Base-by-base conservation (phyloP, 2,797 vertebrate species). In the Cyclura pinguis region DNA sequence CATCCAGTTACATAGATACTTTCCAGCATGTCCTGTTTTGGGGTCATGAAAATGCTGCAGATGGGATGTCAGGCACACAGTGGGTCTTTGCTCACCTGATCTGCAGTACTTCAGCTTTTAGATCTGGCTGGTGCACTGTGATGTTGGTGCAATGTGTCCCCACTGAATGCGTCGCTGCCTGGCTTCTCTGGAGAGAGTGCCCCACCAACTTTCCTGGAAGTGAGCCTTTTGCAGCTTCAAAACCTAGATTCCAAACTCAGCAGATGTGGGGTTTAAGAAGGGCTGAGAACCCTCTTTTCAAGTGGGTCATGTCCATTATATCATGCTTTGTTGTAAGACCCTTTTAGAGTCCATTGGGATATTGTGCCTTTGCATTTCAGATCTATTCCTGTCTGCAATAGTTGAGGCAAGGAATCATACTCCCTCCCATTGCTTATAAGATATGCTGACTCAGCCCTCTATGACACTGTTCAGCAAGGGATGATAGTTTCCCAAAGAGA, bases 371-470 rank as follows among this genome's bases (percentile, higher is more conserved):
- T 72, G 50, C n/a, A 47, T 84, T 84, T 91, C 35, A 24, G n/a
- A 52, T 77, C 47, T 55, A 22, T 42, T 72, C 16, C 29, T 24
- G 16, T 52, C 47, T 42, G 62, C 80, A 67, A n/a, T 69, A 35
- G 83, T 80, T 42, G 62, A 89, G n/a, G 35, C 47, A 80, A 27
- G 42, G 76, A 85, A 42, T 90, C 64, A 73, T 59, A 73, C 52
- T 82, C 72, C 32, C 57, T 84, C n/a, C 10, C 57, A 76, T 69
- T 84, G 57, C n/a, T n/a, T 7, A 42, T 59, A 78, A 78, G 72
- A 47, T 35, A 84, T 88, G 86, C 90, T 91, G 80, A 88, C 73
- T 87, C 85, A 91, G 80, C 80, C 80, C 32, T 57, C 81, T 72
- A 16, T 77, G 64, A 76, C 14, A 47, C 80, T 57, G 80, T 29